Evolutionary conservation across 1,140 invertebrate species (phyloP).

Genomic region (Drosophila quadrilineata): DNA sequence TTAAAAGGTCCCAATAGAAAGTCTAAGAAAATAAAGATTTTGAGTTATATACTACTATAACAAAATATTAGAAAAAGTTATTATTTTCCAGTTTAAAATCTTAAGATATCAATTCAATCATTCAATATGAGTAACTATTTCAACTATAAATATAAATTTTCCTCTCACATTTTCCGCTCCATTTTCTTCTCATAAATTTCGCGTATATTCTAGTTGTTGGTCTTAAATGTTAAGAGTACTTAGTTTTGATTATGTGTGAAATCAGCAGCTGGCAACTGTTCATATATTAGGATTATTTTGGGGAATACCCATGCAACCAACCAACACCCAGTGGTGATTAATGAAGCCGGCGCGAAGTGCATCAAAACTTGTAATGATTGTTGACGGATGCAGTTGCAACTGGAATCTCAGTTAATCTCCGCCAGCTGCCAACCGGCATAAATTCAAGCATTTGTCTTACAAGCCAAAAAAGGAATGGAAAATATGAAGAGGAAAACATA

Average conservation of each 20-base stretch:
- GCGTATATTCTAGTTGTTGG: background rate
- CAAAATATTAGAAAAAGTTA: too few species aligned
- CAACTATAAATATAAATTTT: too few species aligned
- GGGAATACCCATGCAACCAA: background rate
- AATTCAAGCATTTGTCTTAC: slow-evolving; percentile 49
- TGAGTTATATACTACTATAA: too few species aligned
- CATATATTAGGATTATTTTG: slow-evolving; percentile 32
- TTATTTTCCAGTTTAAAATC: too few species aligned
- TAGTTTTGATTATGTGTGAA: slow-evolving; percentile 41
- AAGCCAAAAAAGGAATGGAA: too few species aligned
- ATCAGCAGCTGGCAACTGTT: slow-evolving; percentile 31
- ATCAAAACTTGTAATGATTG: slow-evolving; percentile 38
- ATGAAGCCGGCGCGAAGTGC: slow-evolving; percentile 35
- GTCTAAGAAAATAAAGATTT: too few species aligned
- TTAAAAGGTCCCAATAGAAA: too few species aligned
- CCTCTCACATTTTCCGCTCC: background rate
- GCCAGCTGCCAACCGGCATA: slow-evolving; percentile 25
- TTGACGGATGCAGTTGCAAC: slow-evolving; percentile 53
- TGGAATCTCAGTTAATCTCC: slow-evolving; percentile 9
- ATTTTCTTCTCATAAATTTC: too few species aligned
- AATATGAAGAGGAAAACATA: too few species aligned
- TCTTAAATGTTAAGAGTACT: slow-evolving; percentile 5
- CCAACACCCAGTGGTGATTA: slow-evolving; percentile 34
- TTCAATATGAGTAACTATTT: too few species aligned
- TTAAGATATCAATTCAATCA: too few species aligned